These are phyloP conservation scores for Hephaestus fuliginosus DNA, from an alignment of 2,797 vertebrate genomes.

Conservation along the genomic window DNA sequence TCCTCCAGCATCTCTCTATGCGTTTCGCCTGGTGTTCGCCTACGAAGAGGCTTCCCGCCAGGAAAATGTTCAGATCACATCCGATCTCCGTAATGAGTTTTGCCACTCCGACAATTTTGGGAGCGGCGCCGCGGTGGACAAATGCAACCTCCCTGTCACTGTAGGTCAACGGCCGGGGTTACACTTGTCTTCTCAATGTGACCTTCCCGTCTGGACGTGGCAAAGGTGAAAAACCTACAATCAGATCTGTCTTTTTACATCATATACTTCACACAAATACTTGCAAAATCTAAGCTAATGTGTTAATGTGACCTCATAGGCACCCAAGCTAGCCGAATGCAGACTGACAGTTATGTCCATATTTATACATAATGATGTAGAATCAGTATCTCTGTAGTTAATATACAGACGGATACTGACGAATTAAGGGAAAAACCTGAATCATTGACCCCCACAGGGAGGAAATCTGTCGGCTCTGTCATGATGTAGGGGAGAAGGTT, in stretches of 20 bases:
- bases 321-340: not conserved
- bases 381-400: too few relatives aligned
- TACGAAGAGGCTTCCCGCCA: conserved; percentile 66
- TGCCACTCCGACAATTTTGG: conserved; percentile 72
- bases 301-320: not conserved
- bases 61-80: conserved; percentile 76
- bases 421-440: too few relatives aligned
- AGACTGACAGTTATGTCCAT: too few relatives aligned
- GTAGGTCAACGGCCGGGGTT: conserved; percentile 33
- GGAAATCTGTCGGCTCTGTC: too few relatives aligned
- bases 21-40: conserved; percentile 52
- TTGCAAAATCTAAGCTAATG: not conserved
- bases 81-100: conserved; percentile 74
- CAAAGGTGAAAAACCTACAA: conserved; percentile 37
- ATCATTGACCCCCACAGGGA: too few relatives aligned
- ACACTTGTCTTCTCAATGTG: conserved; percentile 56
- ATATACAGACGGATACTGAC: too few relatives aligned
- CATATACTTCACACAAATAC: not conserved
- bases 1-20: conserved; percentile 66
- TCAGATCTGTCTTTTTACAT: conserved; percentile 4
- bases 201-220: conserved; percentile 62
- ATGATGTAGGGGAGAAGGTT: too few relatives aligned
- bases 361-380: too few relatives aligned
- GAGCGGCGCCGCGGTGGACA: conserved; percentile 52
- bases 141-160: conserved; percentile 61